These are phyloP conservation scores for Hydrolagus affinis DNA, from an alignment of 2,113 vertebrate species.

Conservation along the genomic window DNA sequence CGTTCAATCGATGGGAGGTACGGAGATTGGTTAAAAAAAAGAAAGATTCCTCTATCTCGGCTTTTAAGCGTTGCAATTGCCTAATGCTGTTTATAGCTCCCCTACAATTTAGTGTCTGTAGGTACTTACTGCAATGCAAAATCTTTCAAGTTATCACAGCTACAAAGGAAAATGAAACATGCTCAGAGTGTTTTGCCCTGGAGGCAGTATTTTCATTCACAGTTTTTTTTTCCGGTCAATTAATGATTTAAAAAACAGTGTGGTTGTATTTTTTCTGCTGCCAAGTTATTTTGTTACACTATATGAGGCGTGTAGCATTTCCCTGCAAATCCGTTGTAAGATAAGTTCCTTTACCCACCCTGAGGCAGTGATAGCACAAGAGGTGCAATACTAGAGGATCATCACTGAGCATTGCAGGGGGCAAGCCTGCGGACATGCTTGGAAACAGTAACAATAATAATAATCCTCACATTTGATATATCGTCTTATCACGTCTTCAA, in stretches of 20 bases:
- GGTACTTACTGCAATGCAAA: constrained; percentile 3
- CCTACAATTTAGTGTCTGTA: constrained; percentile 12
- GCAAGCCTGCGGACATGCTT: neutral
- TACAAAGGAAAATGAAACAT: neutral
- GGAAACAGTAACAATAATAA: neutral
- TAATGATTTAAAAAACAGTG: neutral
- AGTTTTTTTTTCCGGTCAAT: neutral
- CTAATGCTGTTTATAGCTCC: neutral
- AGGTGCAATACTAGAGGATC: constrained; percentile 9
- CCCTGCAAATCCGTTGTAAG: constrained; percentile 5
- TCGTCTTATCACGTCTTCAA: neutral
- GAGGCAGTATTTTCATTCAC: neutral
- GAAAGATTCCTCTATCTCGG: neutral
- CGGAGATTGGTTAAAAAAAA: constrained; percentile 12
- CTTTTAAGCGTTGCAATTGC: constrained; percentile 24
- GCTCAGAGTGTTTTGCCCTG: neutral
- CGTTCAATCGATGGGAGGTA: constrained; percentile 15
- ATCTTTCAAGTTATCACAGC: neutral
- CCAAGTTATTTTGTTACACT: too few relatives aligned
- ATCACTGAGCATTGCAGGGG: constrained; percentile 22
- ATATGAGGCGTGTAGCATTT: neutral
- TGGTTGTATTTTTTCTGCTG: neutral
- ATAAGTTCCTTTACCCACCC: neutral
- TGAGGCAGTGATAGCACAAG: constrained; percentile 15
- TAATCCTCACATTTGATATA: neutral